Conservation (phyloP, 2,888 invertebrate species). For the Chloromyia formosa region DNA sequence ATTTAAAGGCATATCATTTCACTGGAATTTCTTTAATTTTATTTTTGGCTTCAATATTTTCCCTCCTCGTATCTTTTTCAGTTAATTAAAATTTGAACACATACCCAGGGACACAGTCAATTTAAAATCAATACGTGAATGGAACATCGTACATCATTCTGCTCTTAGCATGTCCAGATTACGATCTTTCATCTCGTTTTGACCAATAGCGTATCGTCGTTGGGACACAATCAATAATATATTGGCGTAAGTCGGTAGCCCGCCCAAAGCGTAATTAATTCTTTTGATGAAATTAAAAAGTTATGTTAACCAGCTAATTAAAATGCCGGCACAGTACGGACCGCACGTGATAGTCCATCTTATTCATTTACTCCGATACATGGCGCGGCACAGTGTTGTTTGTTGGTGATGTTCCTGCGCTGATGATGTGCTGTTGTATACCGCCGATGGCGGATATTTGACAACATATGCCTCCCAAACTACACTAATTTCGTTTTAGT, state of each 20-base stretch:
- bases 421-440: not conserved
- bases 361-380: slow-evolving; percentile 8
- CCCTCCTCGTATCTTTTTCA: too few relatives aligned
- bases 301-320: slow-evolving; percentile 46
- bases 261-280: slow-evolving; percentile 46
- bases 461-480: slow-evolving; percentile 37
- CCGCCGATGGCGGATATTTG: not conserved
- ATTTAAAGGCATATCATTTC: too few relatives aligned
- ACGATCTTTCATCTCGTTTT: slow-evolving; percentile 4
- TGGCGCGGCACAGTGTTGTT: not conserved
- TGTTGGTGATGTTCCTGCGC: not conserved
- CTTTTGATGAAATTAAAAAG: slow-evolving; percentile 45
- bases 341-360: slow-evolving; percentile 38
- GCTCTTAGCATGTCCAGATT: slow-evolving; percentile 36
- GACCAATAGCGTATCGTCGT: not conserved
- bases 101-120: too few relatives aligned
- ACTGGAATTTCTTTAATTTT: too few relatives aligned
- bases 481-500: slow-evolving; percentile 44
- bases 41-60: too few relatives aligned
- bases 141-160: slow-evolving; percentile 35
- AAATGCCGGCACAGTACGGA: slow-evolving; percentile 40
- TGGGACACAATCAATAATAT: slow-evolving; percentile 27
- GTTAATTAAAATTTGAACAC: too few relatives aligned
- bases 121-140: not conserved
- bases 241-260: slow-evolving; percentile 34